These are phyloP conservation scores for Tortricodes alternella DNA, from an alignment of 2,888 invertebrate species.

Conservation along the genomic window DNA sequence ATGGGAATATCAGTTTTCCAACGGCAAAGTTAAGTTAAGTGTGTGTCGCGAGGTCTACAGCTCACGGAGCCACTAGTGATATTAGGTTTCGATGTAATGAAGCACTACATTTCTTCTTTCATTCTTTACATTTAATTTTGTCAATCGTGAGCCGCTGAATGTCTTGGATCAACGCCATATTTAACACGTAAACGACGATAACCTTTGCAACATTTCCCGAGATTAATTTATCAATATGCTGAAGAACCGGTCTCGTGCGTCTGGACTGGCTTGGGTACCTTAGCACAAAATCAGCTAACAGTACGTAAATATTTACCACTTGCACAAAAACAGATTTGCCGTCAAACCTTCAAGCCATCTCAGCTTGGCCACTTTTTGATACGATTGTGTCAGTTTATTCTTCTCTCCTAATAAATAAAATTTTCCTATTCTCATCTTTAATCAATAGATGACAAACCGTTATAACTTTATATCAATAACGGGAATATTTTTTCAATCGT, in stretches of 20 bases:
- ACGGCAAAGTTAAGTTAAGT: no score
- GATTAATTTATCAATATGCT: constrained; percentile 30
- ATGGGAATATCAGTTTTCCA: no score
- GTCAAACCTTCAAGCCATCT: constrained; percentile 3
- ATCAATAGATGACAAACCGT: no score
- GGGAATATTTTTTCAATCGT: no score
- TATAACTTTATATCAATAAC: no score
- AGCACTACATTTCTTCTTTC: background rate
- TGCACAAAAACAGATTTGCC: constrained; percentile 1
- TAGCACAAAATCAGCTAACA: constrained; percentile 8
- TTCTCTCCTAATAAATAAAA: no score
- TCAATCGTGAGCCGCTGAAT: background rate
- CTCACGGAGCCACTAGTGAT: no score
- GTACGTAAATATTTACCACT: background rate
- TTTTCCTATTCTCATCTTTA: background rate
- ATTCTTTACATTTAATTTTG: background rate
- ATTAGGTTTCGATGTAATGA: no score
- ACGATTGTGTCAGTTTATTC: no score
- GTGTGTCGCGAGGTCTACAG: no score
- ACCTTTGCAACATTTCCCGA: constrained; percentile 32
- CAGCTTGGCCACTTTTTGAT: no score
- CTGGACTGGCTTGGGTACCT: constrained; percentile 11
- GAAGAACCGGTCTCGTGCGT: constrained; percentile 22
- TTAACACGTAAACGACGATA: constrained; percentile 25
- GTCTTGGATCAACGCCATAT: constrained; percentile 7